phyloP scores from a whole-genome alignment of 2,888 invertebrate genomes.

The Trissoscelio sp. region DNA sequence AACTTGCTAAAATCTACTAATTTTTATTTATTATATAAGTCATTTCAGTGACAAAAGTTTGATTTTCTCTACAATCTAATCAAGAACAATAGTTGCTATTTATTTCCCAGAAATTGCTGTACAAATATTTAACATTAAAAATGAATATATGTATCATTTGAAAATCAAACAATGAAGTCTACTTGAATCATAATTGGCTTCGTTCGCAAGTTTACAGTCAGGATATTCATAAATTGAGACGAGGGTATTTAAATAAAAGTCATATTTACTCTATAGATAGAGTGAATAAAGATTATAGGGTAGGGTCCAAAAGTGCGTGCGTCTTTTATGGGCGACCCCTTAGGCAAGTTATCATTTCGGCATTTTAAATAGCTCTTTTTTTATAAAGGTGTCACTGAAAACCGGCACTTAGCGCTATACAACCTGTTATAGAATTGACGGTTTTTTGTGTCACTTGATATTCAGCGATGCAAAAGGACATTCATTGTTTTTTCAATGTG shows the following conservation, averaged over 20 bases:
- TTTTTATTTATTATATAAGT: too few relatives aligned
- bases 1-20: too few relatives aligned
- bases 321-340: conserved; percentile 57
- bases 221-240: conserved; percentile 25
- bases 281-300: conserved; percentile 59
- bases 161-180: conserved; percentile 25
- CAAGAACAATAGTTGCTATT: too few relatives aligned
- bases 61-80: too few relatives aligned
- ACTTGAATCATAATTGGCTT: conserved; percentile 12
- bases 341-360: conserved; percentile 53
- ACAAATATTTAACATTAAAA: too few relatives aligned
- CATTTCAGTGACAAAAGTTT: too few relatives aligned
- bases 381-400: conserved; percentile 42
- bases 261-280: conserved; percentile 55
- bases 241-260: conserved; percentile 57
- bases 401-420: conserved; percentile 41
- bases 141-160: too few relatives aligned
- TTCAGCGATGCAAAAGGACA: conserved; percentile 35
- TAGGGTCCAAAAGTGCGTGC: conserved; percentile 59
- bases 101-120: too few relatives aligned
- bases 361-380: conserved; percentile 62
- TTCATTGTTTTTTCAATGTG: conserved; percentile 27
- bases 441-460: conserved; percentile 44
- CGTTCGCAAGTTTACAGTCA: conserved; percentile 12
- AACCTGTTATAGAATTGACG: conserved; percentile 53